A percentile compares a stretch with the other conserved stretches of the same genome.
These are phyloP conservation scores for Ectropis crepuscularia DNA, from an alignment of 2,888 invertebrate genomes.

Conservation along the genomic window DNA sequence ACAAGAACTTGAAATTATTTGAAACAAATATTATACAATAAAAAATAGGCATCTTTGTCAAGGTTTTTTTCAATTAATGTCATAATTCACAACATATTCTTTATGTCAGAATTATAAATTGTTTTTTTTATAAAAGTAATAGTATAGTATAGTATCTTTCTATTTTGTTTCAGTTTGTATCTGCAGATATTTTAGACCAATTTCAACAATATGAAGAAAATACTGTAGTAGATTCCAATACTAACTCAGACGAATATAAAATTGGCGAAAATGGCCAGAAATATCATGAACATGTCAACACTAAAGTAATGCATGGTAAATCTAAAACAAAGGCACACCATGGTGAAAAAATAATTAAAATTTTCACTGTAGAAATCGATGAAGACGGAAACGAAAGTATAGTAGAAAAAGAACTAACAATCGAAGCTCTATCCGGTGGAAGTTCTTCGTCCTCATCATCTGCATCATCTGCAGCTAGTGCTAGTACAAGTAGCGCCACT, in stretches of 20 bases:
- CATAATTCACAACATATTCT: no score
- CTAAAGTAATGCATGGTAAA: not conserved
- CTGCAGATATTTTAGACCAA: conserved; percentile 51
- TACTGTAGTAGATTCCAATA: not conserved
- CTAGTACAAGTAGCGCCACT: not conserved
- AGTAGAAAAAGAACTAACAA: conserved; percentile 62
- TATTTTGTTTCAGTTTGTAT: conserved; percentile 53
- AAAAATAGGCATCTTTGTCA: no score
- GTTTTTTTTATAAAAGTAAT: no score
- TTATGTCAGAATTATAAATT: no score
- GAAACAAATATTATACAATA: no score
- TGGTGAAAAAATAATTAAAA: conserved; percentile 50
- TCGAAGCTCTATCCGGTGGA: conserved; percentile 41
- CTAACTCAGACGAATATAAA: not conserved
- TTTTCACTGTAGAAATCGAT: conserved; percentile 53
- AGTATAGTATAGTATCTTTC: no score
- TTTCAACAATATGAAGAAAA: not conserved
- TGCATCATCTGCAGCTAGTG: not conserved
- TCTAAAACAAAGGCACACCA: conserved; percentile 18
- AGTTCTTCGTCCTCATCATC: conserved; percentile 12
- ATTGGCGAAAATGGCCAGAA: conserved; percentile 4
- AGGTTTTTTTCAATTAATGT: no score
- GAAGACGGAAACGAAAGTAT: conserved; percentile 56
- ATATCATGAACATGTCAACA: not conserved
- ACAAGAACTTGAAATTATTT: no score